Evolutionary conservation across 2,888 invertebrate genomes (phyloP).

Genomic region (Coecobrya sp.): DNA sequence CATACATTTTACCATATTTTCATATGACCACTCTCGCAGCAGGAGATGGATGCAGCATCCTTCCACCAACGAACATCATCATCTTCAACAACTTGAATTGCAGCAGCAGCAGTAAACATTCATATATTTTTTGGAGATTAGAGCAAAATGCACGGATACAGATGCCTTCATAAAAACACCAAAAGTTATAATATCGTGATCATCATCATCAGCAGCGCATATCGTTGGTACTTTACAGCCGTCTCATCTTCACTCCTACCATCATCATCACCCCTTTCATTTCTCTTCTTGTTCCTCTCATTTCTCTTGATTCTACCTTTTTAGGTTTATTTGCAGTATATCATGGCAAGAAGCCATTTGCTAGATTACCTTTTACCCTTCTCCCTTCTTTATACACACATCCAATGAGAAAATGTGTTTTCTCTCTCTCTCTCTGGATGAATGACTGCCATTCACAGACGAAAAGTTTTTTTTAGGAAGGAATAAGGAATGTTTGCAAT

Average conservation of each 20-base stretch:
- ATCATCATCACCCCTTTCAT: background rate
- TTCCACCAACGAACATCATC: conserved; percentile 11
- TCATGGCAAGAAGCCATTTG: conserved; percentile 59
- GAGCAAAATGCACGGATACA: background rate
- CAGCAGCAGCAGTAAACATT: background rate
- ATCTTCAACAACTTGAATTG: conserved; percentile 18
- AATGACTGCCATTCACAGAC: conserved; percentile 42
- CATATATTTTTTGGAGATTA: conserved; percentile 58
- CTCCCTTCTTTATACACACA: no score
- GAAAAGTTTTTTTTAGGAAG: conserved; percentile 6
- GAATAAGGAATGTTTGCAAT: conserved; percentile 27
- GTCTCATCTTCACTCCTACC: background rate
- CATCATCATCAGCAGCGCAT: background rate
- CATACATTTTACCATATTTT: background rate
- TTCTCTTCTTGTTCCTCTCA: background rate
- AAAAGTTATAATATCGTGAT: background rate
- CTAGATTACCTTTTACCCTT: conserved; percentile 67
- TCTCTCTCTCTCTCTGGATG: background rate
- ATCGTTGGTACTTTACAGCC: background rate
- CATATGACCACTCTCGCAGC: background rate
- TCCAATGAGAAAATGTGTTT: background rate
- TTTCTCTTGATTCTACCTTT: background rate
- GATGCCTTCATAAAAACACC: conserved; percentile 60
- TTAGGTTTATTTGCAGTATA: background rate
- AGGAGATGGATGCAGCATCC: background rate